Evolutionary conservation across 2,797 vertebrate species (phyloP), one percentile per base, ranked within the genome.

Genomic region (Heterohyrax brucei): DNA sequence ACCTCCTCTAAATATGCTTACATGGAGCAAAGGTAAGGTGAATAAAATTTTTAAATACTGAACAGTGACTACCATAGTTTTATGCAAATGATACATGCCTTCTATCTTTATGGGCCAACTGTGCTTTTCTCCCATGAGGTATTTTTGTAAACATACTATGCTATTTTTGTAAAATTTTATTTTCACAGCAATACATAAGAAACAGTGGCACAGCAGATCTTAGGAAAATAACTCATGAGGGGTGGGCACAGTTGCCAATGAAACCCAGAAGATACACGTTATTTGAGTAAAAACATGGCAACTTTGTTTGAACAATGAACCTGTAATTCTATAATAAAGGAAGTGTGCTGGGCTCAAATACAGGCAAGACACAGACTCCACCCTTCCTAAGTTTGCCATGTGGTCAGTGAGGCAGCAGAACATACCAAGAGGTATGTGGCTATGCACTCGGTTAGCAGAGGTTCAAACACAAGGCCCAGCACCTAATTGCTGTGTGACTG

Each of bases 221-320:
- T 56, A 56, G 13, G 53, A 56, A 56, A 56, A 13, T 56, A 56
- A 56, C 12, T 56, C 53, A 56, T 56, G 53, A 13, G 53, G 53
- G 53, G 12, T 14, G 53, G 53, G 53, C 53, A 16, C 13, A 13
- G 53, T 56, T 16, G 53, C 13, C 53, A 16, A 56, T 1, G 13
- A 56, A 56, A 56, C 13, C 13, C 13, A 56, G 53, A 56, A 56
- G 53, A 56, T 56, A 3, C 12, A 13, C 1, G 53, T 56, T 56
- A 56, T 56, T 56, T 56, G 53, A 16, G 53, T 56, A 56, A 56
- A 56, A 56, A 56, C 18, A 56, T 56, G 53, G 53, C 18, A 56
- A 16, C 18, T 56, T 56, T 56, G 30, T 68, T 75, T 83, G 21
- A 94, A 79, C 22, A 92, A 90, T 84, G 62, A 87, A 81, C 1